Percentiles rank a stretch among this genome's conserved stretches.
phyloP scores from a whole-genome alignment of 2,888 invertebrate species.

The Drosophila parthenogenetica region DNA sequence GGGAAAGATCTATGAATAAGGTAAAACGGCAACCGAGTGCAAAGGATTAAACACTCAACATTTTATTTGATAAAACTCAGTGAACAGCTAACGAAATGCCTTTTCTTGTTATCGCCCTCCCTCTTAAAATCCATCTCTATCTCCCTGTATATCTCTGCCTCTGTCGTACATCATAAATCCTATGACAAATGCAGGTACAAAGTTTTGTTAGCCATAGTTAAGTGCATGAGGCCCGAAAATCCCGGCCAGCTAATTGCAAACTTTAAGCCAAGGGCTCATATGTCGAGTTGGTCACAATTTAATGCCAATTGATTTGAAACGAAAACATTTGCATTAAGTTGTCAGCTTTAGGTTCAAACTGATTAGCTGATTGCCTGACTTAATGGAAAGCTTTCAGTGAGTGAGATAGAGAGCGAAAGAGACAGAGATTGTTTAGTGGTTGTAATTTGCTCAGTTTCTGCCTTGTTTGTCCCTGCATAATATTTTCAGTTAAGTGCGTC shows the following conservation, averaged over 20 bases:
- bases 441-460: conserved; percentile 47
- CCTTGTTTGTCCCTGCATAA: conserved; percentile 72
- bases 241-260: conserved; percentile 47
- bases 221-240: conserved; percentile 27
- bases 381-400: conserved; percentile 14
- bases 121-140: background rate
- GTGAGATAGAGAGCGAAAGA: background rate
- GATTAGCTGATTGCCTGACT: conserved; percentile 62
- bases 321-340: conserved; percentile 71
- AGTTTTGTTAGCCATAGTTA: conserved; percentile 60
- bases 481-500: conserved; percentile 76
- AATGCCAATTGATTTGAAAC: conserved; percentile 72
- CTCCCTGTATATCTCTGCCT: background rate
- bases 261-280: conserved; percentile 35
- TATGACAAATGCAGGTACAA: conserved; percentile 79
- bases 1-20: conserved; percentile 37
- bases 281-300: conserved; percentile 42
- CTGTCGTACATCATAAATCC: conserved; percentile 67
- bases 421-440: too few relatives aligned
- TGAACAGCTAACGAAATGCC: conserved; percentile 63
- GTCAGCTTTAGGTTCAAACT: conserved; percentile 49
- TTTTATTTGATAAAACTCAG: conserved; percentile 78
- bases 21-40: conserved; percentile 66
- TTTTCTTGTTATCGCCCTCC: conserved; percentile 26
- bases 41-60: conserved; percentile 78